Evolutionary conservation across 2,797 vertebrate genomes (phyloP).

Genomic region (Crenichthys baileyi): DNA sequence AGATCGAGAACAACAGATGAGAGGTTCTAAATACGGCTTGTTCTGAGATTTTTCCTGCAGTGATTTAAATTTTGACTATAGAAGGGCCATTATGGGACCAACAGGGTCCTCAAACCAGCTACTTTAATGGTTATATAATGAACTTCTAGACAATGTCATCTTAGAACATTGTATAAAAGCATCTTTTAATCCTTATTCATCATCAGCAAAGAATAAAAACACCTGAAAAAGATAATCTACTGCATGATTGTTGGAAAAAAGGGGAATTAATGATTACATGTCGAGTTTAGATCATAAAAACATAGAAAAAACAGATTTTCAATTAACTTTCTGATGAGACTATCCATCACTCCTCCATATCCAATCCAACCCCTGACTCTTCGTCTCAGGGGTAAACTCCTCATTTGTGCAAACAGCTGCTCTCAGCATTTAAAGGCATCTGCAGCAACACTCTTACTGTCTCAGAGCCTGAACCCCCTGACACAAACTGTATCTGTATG

Average conservation of each 20-base stretch:
- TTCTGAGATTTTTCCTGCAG: background rate
- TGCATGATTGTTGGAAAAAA: background rate
- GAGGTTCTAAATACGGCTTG: background rate
- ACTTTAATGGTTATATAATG: background rate
- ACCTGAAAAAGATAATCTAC: background rate
- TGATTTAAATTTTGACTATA: background rate
- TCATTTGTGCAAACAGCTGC: conserved; percentile 25
- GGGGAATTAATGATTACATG: no score
- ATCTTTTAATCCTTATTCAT: no score
- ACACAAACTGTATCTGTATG: conserved; percentile 7
- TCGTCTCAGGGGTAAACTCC: conserved; percentile 22
- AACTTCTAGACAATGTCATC: background rate
- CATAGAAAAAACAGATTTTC: background rate
- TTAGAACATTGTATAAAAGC: background rate
- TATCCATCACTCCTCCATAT: conserved; percentile 34
- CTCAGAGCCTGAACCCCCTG: conserved; percentile 29
- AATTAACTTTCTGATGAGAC: background rate
- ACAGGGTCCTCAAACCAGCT: background rate
- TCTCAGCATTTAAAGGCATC: conserved; percentile 39
- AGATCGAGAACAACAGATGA: conserved; percentile 1
- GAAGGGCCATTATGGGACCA: background rate
- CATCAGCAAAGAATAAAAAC: background rate
- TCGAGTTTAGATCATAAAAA: background rate
- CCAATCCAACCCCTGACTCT: background rate
- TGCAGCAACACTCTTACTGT: conserved; percentile 8